These are phyloP conservation scores for Andrena bucephala DNA, from an alignment of 2,888 invertebrate species.

Conservation along the genomic window DNA sequence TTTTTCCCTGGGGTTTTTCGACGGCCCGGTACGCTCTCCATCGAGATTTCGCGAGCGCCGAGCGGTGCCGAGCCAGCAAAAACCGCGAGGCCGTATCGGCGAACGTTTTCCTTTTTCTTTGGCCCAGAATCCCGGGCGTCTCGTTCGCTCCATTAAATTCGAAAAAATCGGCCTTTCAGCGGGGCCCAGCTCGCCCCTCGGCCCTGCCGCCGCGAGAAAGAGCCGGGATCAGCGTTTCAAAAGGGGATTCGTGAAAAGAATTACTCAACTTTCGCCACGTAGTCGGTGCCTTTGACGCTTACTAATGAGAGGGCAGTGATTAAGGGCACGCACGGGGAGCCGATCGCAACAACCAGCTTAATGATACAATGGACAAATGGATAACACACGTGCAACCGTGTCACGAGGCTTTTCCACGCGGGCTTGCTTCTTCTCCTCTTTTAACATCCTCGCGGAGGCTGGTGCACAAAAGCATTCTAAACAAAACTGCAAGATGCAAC, in stretches of 20 bases:
- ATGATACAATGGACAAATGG: constrained; percentile 44
- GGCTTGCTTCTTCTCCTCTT: neutral
- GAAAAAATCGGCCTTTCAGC: constrained; percentile 69
- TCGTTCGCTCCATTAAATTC: constrained; percentile 70
- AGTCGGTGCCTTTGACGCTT: constrained; percentile 77
- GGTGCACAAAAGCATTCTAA: neutral
- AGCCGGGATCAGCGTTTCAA: constrained; percentile 67
- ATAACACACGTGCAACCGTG: constrained; percentile 42
- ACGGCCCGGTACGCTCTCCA: neutral
- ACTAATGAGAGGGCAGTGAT: constrained; percentile 78
- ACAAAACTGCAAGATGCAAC: too few relatives aligned
- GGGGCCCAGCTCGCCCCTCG: constrained; percentile 49
- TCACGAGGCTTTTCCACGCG: too few relatives aligned
- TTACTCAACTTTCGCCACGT: constrained; percentile 64
- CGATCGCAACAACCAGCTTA: constrained; percentile 52
- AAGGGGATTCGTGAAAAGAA: constrained; percentile 64
- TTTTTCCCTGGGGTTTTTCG: neutral
- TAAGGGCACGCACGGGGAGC: constrained; percentile 64
- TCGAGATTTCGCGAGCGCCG: neutral
- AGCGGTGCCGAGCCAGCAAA: neutral
- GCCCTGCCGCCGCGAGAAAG: constrained; percentile 56
- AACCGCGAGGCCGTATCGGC: constrained; percentile 6
- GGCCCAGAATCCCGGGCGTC: constrained; percentile 47
- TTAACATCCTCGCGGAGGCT: neutral
- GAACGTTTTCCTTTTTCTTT: constrained; percentile 15